Percentiles rank a stretch among this genome's conserved stretches.
Conservation (phyloP, 2,888 invertebrate species). For the Camptogramma bilineatum region DNA sequence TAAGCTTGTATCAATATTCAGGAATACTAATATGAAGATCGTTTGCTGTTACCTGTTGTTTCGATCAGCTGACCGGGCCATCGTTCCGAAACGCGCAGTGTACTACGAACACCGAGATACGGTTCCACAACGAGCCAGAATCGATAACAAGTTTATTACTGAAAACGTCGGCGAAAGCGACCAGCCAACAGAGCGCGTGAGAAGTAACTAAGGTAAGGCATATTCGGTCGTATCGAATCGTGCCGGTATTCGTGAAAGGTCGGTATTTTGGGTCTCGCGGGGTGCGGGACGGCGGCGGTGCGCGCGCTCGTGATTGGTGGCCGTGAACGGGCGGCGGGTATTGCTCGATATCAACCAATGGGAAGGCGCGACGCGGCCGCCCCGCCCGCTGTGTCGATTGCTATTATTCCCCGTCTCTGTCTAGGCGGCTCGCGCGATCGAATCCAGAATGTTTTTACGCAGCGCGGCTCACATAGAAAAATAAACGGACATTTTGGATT, state of each 20-base stretch:
- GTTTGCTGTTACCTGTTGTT: conserved; percentile 58
- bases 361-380: conserved; percentile 61
- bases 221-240: conserved; percentile 84
- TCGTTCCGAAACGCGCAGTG: conserved; percentile 37
- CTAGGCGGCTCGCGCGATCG: conserved; percentile 64
- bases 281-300: conserved; percentile 68
- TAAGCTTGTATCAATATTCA: conserved; percentile 37
- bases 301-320: conserved; percentile 64
- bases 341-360: conserved; percentile 68
- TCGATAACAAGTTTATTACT: conserved; percentile 57
- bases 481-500: conserved; percentile 85
- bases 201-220: conserved; percentile 86
- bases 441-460: conserved; percentile 74
- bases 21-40: conserved; percentile 26
- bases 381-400: conserved; percentile 65
- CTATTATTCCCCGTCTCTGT: conserved; percentile 65
- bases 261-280: conserved; percentile 75
- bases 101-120: conserved; percentile 42
- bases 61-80: conserved; percentile 43
- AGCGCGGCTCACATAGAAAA: conserved; percentile 75
- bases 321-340: conserved; percentile 70
- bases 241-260: conserved; percentile 82
- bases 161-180: conserved; percentile 73
- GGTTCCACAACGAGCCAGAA: conserved; percentile 40
- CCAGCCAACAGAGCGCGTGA: conserved; percentile 73